Percentiles rank a stretch among this genome's conserved stretches.
phyloP scores from a whole-genome alignment of 2,113 vertebrate genomes.

The Lethenteron camtschaticum region DNA sequence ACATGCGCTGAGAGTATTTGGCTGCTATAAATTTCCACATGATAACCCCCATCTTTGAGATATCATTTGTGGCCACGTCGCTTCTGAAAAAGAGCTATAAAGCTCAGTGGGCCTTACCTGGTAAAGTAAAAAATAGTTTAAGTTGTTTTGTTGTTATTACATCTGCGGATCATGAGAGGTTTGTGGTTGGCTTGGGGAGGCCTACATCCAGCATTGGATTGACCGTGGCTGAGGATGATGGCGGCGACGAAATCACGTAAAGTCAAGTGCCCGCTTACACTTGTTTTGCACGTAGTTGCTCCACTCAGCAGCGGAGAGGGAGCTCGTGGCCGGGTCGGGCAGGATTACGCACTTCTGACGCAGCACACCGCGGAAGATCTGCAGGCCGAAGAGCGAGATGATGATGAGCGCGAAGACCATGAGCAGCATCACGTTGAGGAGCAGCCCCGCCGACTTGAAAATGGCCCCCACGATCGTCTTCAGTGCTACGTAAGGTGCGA shows the following conservation, averaged over 20 bases:
- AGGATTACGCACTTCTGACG: slow-evolving; percentile 8
- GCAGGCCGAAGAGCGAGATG: slow-evolving; percentile 9
- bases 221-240: too few species aligned
- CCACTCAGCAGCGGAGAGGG: slow-evolving; percentile 8
- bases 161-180: background rate
- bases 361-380: slow-evolving; percentile 10
- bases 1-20: too few species aligned
- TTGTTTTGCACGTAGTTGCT: slow-evolving; percentile 7
- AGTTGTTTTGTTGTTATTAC: too few species aligned
- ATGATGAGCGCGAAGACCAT: slow-evolving; percentile 10
- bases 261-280: slow-evolving; percentile 5
- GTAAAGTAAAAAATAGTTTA: too few species aligned
- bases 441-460: slow-evolving; percentile 9
- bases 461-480: slow-evolving; percentile 11
- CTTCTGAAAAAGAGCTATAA: too few species aligned
- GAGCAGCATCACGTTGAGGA: slow-evolving; percentile 9
- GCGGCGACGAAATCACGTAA: background rate
- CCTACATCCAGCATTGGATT: too few species aligned
- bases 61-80: too few species aligned
- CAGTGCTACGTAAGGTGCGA: slow-evolving; percentile 7
- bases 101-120: too few species aligned
- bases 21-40: too few species aligned
- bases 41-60: too few species aligned
- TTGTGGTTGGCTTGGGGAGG: background rate
- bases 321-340: background rate